Base-by-base conservation (phyloP, 2,113 vertebrate genomes). In the Lampris megalopsis region DNA sequence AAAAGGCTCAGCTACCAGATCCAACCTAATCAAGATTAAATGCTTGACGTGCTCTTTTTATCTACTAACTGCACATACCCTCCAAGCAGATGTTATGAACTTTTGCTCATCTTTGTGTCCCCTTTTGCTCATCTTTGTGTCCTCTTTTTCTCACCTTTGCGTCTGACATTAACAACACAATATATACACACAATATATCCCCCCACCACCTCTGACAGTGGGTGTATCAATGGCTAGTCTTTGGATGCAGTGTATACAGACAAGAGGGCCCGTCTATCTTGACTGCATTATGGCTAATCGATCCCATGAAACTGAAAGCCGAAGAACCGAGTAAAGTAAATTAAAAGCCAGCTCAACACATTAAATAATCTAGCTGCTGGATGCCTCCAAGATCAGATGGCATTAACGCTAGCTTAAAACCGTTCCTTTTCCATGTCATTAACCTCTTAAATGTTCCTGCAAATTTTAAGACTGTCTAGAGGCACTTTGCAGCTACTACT, bases 11-110 rank as follows among this genome's bases (percentile, higher is more conserved):
- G 67, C 83, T 68, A 68, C 41, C 58, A 77, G 75, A 90, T 88
- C 85, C 73, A 79, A 68, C 78, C 35, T 87, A 89, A 91, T 90
- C 88, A 84, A 88, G 85, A 90, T 89, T 89, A 86, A 68, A 81
- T 58, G 70, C 47, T 65, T 71, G 77, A 36, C 64, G 35, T 78
- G 66, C 53, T 68, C 75, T 80, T 81, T 49, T 83, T 76, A 69
- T 47, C 71, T 52, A 58, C 54, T 40, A 69, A 43, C 1, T 13
- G 63, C 69, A 73, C 65, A 74, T 56, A 71, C 71, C 68, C 60
- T 11, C 43, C 62, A 45, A 40, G 42, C 59, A 61, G 9, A 63
- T 2, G n/a, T 64, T 71, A 66, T 73, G 64, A 38, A 42, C 73
- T 63, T 53, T n/a, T 36, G 38, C 58, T 45, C 57, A 62, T 2